Conservation (phyloP, 1,140 invertebrate species). For the Gonatopus flavifemur region DNA sequence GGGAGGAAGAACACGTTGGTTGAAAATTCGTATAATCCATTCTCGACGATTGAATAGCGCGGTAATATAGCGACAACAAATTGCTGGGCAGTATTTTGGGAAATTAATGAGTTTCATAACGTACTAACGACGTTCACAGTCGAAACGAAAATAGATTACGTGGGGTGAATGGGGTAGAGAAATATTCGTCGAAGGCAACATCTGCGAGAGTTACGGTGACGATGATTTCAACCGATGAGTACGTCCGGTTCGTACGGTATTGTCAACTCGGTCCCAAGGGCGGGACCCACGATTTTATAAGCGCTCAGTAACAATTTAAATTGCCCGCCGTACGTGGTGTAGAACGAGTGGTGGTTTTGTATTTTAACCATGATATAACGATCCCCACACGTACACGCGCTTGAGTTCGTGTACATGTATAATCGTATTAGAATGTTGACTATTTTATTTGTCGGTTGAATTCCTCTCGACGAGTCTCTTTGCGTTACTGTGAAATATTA, state of each 20-base stretch:
- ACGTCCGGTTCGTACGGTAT: conserved; percentile 40
- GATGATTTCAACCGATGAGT: conserved; percentile 52
- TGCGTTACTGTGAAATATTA: no score
- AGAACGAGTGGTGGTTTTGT: no score
- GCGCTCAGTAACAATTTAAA: conserved; percentile 42
- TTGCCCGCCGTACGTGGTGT: conserved; percentile 5
- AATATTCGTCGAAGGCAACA: conserved; percentile 12
- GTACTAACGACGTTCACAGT: conserved; percentile 50
- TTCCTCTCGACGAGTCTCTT: no score
- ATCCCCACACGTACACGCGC: no score
- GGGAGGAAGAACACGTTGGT: conserved; percentile 15
- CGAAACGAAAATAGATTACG: conserved; percentile 51
- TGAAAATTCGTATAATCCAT: conserved; percentile 32
- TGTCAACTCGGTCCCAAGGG: conserved; percentile 44
- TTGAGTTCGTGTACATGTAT: no score
- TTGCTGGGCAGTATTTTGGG: conserved; percentile 45
- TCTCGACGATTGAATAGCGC: conserved; percentile 33
- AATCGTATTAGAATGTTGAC: no score
- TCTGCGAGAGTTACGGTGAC: conserved; percentile 48
- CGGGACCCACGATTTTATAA: conserved; percentile 34
- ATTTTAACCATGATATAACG: no score
- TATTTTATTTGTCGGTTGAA: no score
- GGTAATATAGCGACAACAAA: conserved; percentile 34
- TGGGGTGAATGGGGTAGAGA: conserved; percentile 29
- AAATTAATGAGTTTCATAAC: conserved; percentile 54